Percentiles rank a stretch among this genome's conserved stretches.
Evolutionary conservation across 1,140 invertebrate genomes (phyloP).

Genomic region (Nomia melanderi): DNA sequence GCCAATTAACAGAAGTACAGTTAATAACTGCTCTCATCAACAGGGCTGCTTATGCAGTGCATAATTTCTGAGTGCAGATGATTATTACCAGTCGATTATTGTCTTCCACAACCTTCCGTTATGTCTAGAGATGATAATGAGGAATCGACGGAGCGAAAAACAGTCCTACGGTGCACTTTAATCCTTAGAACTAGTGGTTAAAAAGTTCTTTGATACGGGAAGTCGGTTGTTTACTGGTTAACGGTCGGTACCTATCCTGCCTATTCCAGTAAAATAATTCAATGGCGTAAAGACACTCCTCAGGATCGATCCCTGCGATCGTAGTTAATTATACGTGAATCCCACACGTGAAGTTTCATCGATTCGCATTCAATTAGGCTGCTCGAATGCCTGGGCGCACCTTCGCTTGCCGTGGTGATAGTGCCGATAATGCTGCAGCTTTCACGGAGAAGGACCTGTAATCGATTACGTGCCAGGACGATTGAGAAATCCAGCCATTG

Average conservation of each 20-base stretch:
- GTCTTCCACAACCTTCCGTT: not conserved
- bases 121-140: not conserved
- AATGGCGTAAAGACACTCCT: constrained; percentile 19
- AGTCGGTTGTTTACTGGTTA: constrained; percentile 1
- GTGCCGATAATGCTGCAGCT: constrained; percentile 46
- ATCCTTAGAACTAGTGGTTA: not conserved
- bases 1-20: too few species aligned
- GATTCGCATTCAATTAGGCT: constrained; percentile 57
- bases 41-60: not conserved
- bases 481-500: constrained; percentile 58
- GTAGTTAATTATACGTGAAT: constrained; percentile 63
- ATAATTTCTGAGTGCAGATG: constrained; percentile 13
- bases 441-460: constrained; percentile 21
- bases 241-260: constrained; percentile 26
- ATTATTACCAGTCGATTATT: constrained; percentile 7
- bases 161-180: constrained; percentile 17
- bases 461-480: constrained; percentile 53
- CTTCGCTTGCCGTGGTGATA: constrained; percentile 42
- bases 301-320: constrained; percentile 36
- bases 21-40: not conserved
- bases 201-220: constrained; percentile 2
- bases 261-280: constrained; percentile 35
- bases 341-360: constrained; percentile 46
- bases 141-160: constrained; percentile 27
- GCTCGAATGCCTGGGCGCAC: constrained; percentile 48